Conservation (phyloP, 1,140 invertebrate genomes). For the Gryllus bimaculatus region DNA sequence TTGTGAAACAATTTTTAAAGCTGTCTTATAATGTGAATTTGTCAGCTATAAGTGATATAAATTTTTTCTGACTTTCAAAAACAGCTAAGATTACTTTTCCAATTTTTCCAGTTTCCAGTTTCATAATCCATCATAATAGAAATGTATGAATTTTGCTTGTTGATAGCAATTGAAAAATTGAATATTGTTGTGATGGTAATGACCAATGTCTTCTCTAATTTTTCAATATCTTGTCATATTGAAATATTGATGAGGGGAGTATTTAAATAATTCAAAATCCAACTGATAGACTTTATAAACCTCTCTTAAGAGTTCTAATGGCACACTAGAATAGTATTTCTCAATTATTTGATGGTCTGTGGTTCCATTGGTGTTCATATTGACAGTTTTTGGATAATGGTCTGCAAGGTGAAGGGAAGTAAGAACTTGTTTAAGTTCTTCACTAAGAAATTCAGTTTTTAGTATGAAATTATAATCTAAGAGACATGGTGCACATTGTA, state of each 20-base stretch:
- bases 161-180: too few species aligned
- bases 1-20: too few species aligned
- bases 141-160: too few species aligned
- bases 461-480: conserved; percentile 36
- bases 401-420: neutral
- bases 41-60: too few species aligned
- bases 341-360: conserved; percentile 4
- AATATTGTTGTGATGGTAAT: too few species aligned
- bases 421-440: neutral
- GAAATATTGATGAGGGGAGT: conserved; percentile 17
- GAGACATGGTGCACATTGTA: conserved; percentile 36
- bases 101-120: too few species aligned
- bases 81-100: too few species aligned
- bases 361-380: conserved; percentile 7
- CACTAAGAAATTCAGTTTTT: conserved; percentile 33
- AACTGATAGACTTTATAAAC: conserved; percentile 22
- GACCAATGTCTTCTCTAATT: too few species aligned
- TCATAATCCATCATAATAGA: too few species aligned
- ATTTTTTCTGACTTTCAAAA: too few species aligned
- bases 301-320: conserved; percentile 16
- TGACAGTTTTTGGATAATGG: neutral
- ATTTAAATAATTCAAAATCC: conserved; percentile 26
- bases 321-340: conserved; percentile 25
- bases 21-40: too few species aligned
- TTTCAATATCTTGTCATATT: neutral